Evolutionary conservation across 2,113 vertebrate species (phyloP).

Genomic region (Larimichthys crocea): DNA sequence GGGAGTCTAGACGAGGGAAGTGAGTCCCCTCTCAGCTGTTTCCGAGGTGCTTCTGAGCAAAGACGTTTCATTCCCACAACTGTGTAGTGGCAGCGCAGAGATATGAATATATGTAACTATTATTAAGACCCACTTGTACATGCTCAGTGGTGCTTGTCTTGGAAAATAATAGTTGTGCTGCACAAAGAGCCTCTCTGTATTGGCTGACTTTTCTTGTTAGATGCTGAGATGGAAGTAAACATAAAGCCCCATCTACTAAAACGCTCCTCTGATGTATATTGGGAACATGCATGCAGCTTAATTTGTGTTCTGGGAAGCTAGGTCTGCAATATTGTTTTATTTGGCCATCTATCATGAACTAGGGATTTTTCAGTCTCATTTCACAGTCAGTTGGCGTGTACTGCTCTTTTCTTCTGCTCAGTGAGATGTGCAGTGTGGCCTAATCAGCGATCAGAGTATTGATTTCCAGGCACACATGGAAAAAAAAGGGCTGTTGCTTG

Average conservation of each 20-base stretch:
- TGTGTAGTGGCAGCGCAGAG: not conserved
- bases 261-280: slow-evolving; percentile 11
- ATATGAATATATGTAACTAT: not conserved
- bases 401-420: slow-evolving; percentile 66
- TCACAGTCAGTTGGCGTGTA: slow-evolving; percentile 53
- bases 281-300: slow-evolving; percentile 23
- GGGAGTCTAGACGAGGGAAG: not conserved
- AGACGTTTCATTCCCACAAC: not conserved
- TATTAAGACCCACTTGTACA: not conserved
- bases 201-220: slow-evolving; percentile 8
- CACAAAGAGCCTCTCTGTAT: slow-evolving; percentile 10
- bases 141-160: not conserved
- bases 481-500: slow-evolving; percentile 63
- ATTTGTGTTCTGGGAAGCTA: slow-evolving; percentile 51
- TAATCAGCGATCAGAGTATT: slow-evolving; percentile 74
- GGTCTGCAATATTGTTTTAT: slow-evolving; percentile 46
- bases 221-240: not conserved
- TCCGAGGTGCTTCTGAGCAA: slow-evolving; percentile 29
- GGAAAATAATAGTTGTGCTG: not conserved
- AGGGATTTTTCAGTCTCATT: slow-evolving; percentile 55
- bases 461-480: slow-evolving; percentile 58
- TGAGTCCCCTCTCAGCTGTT: slow-evolving; percentile 6
- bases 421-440: slow-evolving; percentile 60
- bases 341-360: slow-evolving; percentile 49
- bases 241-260: not conserved